Conservation (phyloP, 2,888 invertebrate genomes). For the Stramonita haemastoma region DNA sequence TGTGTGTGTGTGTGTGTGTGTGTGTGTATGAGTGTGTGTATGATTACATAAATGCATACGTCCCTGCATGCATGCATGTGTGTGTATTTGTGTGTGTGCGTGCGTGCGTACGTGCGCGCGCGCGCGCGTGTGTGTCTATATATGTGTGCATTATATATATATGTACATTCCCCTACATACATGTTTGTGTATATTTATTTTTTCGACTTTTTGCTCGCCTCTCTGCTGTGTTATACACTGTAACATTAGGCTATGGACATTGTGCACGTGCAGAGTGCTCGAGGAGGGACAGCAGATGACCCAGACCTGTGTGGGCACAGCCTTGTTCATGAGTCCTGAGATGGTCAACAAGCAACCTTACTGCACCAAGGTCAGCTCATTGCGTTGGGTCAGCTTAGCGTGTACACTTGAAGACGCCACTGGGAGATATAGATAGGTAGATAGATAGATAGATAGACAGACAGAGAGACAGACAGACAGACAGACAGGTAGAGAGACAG, state of each 20-base stretch:
- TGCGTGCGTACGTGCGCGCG: too few species aligned
- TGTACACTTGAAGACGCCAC: too few species aligned
- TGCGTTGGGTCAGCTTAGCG: background rate
- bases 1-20: too few species aligned
- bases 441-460: too few species aligned
- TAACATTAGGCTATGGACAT: background rate
- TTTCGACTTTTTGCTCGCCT: background rate
- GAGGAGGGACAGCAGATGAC: background rate
- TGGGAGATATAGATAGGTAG: too few species aligned
- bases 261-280: constrained; percentile 31
- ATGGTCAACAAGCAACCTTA: constrained; percentile 20
- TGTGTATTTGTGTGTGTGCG: background rate
- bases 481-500: too few species aligned
- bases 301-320: constrained; percentile 22
- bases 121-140: background rate
- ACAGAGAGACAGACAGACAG: too few species aligned
- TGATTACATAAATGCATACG: too few species aligned
- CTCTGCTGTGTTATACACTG: background rate
- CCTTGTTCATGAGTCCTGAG: constrained; percentile 36
- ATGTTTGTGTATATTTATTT: background rate
- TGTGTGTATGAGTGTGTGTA: too few species aligned
- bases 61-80: background rate
- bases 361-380: constrained; percentile 14
- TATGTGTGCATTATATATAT: background rate
- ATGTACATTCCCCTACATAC: background rate